Conservation (phyloP, 2,888 invertebrate genomes). For the Panopea generosa region DNA sequence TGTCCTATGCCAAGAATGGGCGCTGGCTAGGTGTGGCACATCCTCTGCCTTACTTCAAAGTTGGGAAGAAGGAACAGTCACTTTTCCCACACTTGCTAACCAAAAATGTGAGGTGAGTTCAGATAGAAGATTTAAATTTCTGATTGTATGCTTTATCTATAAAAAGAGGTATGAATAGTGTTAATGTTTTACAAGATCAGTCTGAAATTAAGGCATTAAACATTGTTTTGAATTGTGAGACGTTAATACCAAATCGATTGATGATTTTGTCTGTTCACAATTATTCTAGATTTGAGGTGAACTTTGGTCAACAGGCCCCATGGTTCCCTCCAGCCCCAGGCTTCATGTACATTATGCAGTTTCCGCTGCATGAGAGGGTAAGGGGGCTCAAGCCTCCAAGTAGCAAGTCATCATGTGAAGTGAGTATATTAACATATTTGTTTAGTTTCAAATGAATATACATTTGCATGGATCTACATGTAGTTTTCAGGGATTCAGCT, state of each 20-base stretch:
- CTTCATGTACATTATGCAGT: conserved; percentile 85
- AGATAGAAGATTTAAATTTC: no score
- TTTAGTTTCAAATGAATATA: no score
- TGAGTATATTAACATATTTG: no score
- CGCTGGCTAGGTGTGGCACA: conserved; percentile 91
- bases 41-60: conserved; percentile 89
- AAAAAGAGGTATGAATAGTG: no score
- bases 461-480: no score
- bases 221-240: no score
- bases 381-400: conserved; percentile 90
- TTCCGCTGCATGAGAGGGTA: conserved; percentile 86
- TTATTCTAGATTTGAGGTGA: conserved; percentile 91
- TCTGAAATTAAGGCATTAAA: no score
- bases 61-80: conserved; percentile 87
- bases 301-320: conserved; percentile 90
- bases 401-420: conserved; percentile 85
- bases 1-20: conserved; percentile 95
- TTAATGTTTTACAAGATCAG: no score
- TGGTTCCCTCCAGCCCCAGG: conserved; percentile 82
- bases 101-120: conserved; percentile 90
- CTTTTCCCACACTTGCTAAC: conserved; percentile 96
- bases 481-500: no score
- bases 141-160: no score
- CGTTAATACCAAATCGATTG: no score
- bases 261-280: no score